Evolutionary conservation across 2,113 vertebrate genomes (phyloP), one percentile per base, ranked within the genome.

Genomic region (Pluvianellus socialis): DNA sequence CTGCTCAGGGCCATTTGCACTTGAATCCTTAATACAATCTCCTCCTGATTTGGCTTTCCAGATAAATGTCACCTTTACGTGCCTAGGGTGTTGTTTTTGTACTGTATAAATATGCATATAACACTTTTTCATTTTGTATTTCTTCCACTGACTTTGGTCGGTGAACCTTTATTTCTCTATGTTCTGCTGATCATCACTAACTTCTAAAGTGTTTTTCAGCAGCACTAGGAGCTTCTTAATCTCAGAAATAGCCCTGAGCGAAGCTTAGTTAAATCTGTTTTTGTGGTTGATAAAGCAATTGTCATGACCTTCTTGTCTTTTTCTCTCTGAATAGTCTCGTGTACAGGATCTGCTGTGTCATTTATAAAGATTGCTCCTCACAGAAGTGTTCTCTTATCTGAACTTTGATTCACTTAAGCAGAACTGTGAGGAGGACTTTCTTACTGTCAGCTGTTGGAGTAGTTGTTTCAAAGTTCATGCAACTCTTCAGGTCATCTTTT

Each of bases 201-300:
- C 10, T 90, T 82, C 32, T 75, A n/a, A 86, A 86, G 81, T 5
- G 0, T 52, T 72, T 92, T 86, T 76, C 67, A 24, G 45, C 28
- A 61, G 49, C 14, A 5, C 19, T 66, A 45, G 44, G 18, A 92
- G 35, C 16, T 92, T n/a, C 79, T 83, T 93, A 92, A 88, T 95
- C 86, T 76, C 49, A n/a, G 88, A 86, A 88, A 90, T 8, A 93
- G 53, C 62, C 59, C 38, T 76, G 82, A 83, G 88, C 5, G 5
- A 88, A 88, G 63, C 88, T 93, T 93, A 90, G 74, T 95, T 95
- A 88, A 92, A 86, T 92, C 83, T 86, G 30, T 12, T 92, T 92
- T 76, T 79, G 79, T 56, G 49, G 44, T 70, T 90, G 79, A 83
- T 94, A 93, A 94, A 86, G 79, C 44, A 86, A 70, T 80, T 92